phyloP scores from a whole-genome alignment of 2,888 invertebrate species.

The Dasypogon diadema region DNA sequence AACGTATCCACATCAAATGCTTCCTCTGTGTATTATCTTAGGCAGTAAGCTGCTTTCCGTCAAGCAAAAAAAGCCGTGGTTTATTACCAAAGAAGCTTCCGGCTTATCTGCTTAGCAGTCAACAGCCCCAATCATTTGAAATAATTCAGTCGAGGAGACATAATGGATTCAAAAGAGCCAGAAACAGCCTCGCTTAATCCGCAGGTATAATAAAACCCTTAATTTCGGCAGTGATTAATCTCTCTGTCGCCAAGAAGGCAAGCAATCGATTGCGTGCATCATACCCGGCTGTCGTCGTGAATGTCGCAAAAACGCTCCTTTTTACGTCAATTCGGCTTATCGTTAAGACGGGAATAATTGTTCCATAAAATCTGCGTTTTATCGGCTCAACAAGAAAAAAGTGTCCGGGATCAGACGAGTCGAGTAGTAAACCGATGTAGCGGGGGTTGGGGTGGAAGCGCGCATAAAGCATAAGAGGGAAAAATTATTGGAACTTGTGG shows the following conservation, averaged over 20 bases:
- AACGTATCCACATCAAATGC: too few species aligned
- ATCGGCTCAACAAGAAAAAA: slow-evolving; percentile 42
- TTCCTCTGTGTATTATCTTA: not conserved
- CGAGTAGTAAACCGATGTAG: not conserved
- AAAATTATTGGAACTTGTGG: slow-evolving; percentile 39
- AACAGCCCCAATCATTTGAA: slow-evolving; percentile 33
- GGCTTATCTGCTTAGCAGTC: slow-evolving; percentile 11
- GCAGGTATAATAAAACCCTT: slow-evolving; percentile 40
- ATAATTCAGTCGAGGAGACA: slow-evolving; percentile 26
- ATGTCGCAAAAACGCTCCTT: slow-evolving; percentile 40
- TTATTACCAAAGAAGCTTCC: not conserved
- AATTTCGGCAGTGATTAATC: slow-evolving; percentile 45
- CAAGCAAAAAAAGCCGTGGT: not conserved
- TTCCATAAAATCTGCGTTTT: slow-evolving; percentile 55
- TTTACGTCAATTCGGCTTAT: slow-evolving; percentile 45
- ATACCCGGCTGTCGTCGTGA: slow-evolving; percentile 14
- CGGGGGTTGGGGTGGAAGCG: not conserved
- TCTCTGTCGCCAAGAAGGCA: slow-evolving; percentile 17
- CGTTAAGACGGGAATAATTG: slow-evolving; percentile 55
- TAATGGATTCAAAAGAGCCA: slow-evolving; percentile 30
- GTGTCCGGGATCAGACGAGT: not conserved
- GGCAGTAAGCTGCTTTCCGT: not conserved
- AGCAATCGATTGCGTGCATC: slow-evolving; percentile 41
- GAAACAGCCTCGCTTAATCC: not conserved
- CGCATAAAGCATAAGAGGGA: slow-evolving; percentile 43